phyloP scores from a whole-genome alignment of 2,113 vertebrate genomes.

The Hyperopisus bebe region DNA sequence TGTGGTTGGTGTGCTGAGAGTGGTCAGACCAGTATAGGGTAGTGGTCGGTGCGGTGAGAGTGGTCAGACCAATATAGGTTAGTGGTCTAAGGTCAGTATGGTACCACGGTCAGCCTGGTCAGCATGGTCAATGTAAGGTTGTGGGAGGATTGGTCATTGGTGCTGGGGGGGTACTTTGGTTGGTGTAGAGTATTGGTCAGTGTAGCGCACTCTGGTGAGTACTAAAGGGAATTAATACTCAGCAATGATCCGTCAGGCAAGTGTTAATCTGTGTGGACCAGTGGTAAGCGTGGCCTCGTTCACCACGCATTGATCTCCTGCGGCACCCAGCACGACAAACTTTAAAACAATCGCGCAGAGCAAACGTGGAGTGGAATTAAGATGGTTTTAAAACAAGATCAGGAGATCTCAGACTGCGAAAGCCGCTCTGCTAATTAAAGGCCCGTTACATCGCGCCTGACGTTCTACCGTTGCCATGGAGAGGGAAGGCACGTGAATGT shows the following conservation, averaged over 20 bases:
- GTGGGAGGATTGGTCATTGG: background rate
- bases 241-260: background rate
- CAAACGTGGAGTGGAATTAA: constrained; percentile 2
- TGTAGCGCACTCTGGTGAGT: background rate
- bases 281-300: background rate
- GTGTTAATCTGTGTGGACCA: background rate
- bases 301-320: background rate
- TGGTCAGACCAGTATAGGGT: too few species aligned
- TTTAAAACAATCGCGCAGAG: background rate
- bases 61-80: background rate
- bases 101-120: background rate
- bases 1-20: background rate
- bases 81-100: background rate
- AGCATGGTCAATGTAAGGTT: background rate
- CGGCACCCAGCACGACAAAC: background rate
- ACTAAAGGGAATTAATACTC: background rate
- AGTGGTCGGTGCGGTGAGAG: too few species aligned
- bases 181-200: background rate
- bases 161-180: background rate
- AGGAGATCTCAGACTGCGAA: constrained; percentile 4
- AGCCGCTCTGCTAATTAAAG: constrained; percentile 14
- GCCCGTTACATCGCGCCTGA: background rate
- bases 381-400: background rate
- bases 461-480: constrained; percentile 1
- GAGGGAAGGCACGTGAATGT: background rate